Percentiles rank a stretch among this genome's conserved stretches.
Conservation (phyloP, 1,140 invertebrate species). For the Anadara kagoshimensis region DNA sequence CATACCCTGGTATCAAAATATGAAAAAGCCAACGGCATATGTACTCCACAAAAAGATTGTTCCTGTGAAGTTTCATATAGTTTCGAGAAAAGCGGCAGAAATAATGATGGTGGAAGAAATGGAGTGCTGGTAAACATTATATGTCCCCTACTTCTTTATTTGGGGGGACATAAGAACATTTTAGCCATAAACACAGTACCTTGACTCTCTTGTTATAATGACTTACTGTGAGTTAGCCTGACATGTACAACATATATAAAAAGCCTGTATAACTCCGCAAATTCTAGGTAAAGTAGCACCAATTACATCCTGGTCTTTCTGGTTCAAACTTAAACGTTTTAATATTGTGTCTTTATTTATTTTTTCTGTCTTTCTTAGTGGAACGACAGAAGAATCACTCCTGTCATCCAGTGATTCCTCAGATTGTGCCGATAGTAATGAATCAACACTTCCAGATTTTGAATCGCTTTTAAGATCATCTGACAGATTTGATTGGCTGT, state of each 20-base stretch:
- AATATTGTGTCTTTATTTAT: constrained; percentile 15
- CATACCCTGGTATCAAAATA: no score
- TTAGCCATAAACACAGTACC: no score
- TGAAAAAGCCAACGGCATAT: no score
- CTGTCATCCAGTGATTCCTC: background rate
- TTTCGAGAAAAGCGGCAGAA: no score
- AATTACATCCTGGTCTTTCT: constrained; percentile 46
- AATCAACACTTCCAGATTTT: background rate
- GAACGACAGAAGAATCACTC: background rate
- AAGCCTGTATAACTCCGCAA: constrained; percentile 64
- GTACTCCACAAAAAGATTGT: no score
- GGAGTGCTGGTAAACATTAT: no score
- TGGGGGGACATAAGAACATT: no score
- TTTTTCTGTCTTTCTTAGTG: background rate
- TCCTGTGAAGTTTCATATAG: no score
- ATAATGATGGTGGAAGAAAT: no score
- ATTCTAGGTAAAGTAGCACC: constrained; percentile 57
- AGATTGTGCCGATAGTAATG: background rate
- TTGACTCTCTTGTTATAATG: background rate
- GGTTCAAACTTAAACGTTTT: constrained; percentile 29
- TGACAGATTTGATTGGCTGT: background rate
- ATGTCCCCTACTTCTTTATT: no score
- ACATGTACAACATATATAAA: constrained; percentile 61
- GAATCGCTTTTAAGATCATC: background rate
- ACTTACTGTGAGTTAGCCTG: constrained; percentile 44